These are phyloP conservation scores for Pocillopora verrucosa DNA, from an alignment of 64 coral and sea anemone species.

Conservation along the genomic window DNA sequence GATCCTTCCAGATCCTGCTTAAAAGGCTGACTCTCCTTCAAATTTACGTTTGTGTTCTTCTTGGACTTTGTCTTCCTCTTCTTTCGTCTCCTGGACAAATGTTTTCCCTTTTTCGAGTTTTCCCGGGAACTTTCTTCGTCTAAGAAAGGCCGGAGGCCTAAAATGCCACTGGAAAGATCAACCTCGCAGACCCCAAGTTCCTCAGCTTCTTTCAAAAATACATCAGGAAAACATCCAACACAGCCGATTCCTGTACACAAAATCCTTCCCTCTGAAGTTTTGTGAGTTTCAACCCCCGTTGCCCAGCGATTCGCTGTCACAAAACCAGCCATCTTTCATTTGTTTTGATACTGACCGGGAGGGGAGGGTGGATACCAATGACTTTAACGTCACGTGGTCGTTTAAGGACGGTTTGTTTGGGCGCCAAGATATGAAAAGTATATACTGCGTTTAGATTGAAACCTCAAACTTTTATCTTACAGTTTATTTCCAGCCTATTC, in stretches of 20 bases:
- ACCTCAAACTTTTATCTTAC: too few relatives aligned
- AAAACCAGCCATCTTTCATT: slow-evolving; percentile 71
- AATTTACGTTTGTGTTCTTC: background rate
- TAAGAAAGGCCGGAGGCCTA: slow-evolving; percentile 52
- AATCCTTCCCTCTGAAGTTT: slow-evolving; percentile 91
- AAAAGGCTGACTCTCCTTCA: background rate
- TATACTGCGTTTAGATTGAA: too few relatives aligned
- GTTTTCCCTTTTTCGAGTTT: slow-evolving; percentile 23
- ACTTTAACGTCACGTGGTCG: slow-evolving; percentile 27
- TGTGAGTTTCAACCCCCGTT: slow-evolving; percentile 82
- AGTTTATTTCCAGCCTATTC: too few relatives aligned
- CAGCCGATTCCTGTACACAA: slow-evolving; percentile 91
- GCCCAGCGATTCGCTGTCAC: slow-evolving; percentile 84
- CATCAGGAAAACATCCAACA: slow-evolving; percentile 86
- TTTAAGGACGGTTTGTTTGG: slow-evolving; percentile 44
- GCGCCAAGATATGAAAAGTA: slow-evolving; percentile 49
- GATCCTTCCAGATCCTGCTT: background rate
- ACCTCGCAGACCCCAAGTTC: slow-evolving; percentile 75
- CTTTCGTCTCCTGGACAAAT: background rate
- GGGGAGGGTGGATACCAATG: background rate
- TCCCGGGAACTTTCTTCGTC: slow-evolving; percentile 42
- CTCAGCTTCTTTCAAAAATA: slow-evolving; percentile 43
- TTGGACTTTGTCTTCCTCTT: slow-evolving; percentile 3
- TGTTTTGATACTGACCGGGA: background rate
- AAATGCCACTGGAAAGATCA: slow-evolving; percentile 18